Evolutionary conservation across 2,113 vertebrate genomes (phyloP).

Genomic region (Alaudala cheleensis): DNA sequence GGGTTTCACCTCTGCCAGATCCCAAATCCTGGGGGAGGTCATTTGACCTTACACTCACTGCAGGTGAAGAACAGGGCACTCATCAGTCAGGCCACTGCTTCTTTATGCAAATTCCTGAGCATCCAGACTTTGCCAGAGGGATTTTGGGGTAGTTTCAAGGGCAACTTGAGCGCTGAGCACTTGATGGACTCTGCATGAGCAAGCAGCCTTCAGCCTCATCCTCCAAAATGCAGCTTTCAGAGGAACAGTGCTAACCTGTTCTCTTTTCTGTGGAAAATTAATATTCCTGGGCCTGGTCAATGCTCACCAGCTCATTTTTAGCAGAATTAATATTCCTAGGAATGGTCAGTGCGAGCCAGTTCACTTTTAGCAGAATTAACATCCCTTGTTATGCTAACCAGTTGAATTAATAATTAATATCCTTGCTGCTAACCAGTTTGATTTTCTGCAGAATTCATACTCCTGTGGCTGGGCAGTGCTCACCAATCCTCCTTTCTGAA

Average conservation of each 20-base stretch:
- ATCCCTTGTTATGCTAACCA: not conserved
- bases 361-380: not conserved
- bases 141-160: not conserved
- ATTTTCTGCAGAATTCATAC: not conserved
- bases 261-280: not conserved
- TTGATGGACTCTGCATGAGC: not conserved
- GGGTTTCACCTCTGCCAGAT: not conserved
- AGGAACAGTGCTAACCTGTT: not conserved
- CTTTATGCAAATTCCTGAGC: rapidly evolving
- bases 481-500: not conserved
- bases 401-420: not conserved
- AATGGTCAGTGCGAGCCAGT: rapidly evolving
- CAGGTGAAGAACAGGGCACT: not conserved
- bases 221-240: rapidly evolving
- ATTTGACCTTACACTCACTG: not conserved
- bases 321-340: not conserved
- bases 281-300: not conserved
- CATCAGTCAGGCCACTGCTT: rapidly evolving
- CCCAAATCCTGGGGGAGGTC: not conserved
- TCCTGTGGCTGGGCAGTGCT: not conserved
- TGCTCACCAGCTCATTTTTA: not conserved
- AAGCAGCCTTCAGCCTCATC: not conserved
- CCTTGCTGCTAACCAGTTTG: not conserved
- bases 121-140: not conserved
- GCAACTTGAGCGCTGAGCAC: not conserved